Conservation (phyloP, 1,140 invertebrate genomes). For the Aphelinus certus region DNA sequence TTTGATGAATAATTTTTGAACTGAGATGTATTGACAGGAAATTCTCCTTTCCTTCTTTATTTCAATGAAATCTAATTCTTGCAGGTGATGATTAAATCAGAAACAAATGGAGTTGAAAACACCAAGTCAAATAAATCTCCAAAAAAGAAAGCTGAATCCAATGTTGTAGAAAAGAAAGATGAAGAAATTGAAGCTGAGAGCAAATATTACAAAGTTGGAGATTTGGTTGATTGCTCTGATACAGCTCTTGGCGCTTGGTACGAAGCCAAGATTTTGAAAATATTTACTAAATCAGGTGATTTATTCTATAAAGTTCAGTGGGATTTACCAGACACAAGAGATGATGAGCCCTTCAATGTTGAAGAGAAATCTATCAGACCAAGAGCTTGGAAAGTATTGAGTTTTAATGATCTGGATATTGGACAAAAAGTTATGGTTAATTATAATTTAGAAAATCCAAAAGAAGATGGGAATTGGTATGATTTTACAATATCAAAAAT, state of each 20-base stretch:
- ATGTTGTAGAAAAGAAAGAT: slow-evolving; percentile 46
- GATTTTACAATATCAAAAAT: slow-evolving; percentile 68
- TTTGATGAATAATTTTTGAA: too few species aligned
- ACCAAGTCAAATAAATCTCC: slow-evolving; percentile 32
- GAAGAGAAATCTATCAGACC: slow-evolving; percentile 73
- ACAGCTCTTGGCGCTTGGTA: slow-evolving; percentile 71
- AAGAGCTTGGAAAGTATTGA: slow-evolving; percentile 68
- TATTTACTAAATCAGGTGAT: slow-evolving; percentile 51
- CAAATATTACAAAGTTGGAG: slow-evolving; percentile 72
- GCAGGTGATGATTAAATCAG: slow-evolving; percentile 38
- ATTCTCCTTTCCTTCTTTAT: too few species aligned
- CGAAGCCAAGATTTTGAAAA: slow-evolving; percentile 69
- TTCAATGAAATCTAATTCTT: not conserved
- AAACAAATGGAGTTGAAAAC: slow-evolving; percentile 13
- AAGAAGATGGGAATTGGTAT: slow-evolving; percentile 80
- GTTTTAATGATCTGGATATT: slow-evolving; percentile 68
- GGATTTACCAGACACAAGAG: slow-evolving; percentile 50
- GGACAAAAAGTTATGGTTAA: slow-evolving; percentile 79
- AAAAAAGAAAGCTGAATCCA: slow-evolving; percentile 51
- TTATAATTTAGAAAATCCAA: slow-evolving; percentile 78
- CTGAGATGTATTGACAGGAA: too few species aligned
- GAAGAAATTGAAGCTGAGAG: slow-evolving; percentile 64
- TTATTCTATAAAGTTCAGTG: slow-evolving; percentile 66
- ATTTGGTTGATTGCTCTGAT: slow-evolving; percentile 76
- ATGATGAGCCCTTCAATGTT: slow-evolving; percentile 66